Conservation (phyloP, 2,888 invertebrate genomes). For the Archaeoteleia sp. region DNA sequence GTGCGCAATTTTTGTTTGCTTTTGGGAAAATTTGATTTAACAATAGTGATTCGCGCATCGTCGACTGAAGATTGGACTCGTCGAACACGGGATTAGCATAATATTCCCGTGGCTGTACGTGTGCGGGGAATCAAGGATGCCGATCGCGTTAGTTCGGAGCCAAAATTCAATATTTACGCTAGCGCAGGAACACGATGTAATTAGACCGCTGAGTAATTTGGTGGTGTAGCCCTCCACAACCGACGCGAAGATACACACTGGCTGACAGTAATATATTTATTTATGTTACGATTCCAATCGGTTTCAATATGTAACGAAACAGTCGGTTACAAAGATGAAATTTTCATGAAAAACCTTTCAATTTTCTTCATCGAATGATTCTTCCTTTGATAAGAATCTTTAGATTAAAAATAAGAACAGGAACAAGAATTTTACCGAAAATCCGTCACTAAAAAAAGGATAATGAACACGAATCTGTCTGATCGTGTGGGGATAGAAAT, state of each 20-base stretch:
- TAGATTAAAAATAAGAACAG: too few species aligned
- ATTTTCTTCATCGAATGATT: too few species aligned
- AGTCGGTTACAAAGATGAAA: too few species aligned
- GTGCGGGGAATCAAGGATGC: slow-evolving; percentile 52
- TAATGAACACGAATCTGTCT: too few species aligned
- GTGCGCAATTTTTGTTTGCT: neutral
- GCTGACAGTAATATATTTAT: slow-evolving; percentile 27
- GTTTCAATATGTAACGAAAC: neutral
- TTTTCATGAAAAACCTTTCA: too few species aligned
- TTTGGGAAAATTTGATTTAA: neutral
- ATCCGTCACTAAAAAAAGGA: too few species aligned
- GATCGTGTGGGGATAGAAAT: too few species aligned
- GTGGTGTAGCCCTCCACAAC: slow-evolving; percentile 44
- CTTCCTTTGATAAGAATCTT: too few species aligned
- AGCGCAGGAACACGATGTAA: slow-evolving; percentile 61
- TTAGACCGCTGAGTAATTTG: slow-evolving; percentile 60
- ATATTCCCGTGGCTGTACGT: slow-evolving; percentile 49
- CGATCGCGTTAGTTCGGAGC: slow-evolving; percentile 58
- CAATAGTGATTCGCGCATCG: neutral
- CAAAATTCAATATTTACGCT: slow-evolving; percentile 66
- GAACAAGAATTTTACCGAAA: too few species aligned
- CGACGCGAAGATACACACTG: slow-evolving; percentile 34
- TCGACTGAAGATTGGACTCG: slow-evolving; percentile 2
- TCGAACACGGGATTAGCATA: slow-evolving; percentile 54
- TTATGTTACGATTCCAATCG: slow-evolving; percentile 31